These are phyloP conservation scores for Amphiprion clarkii DNA, from an alignment of 2,797 vertebrate genomes.

Conservation along the genomic window DNA sequence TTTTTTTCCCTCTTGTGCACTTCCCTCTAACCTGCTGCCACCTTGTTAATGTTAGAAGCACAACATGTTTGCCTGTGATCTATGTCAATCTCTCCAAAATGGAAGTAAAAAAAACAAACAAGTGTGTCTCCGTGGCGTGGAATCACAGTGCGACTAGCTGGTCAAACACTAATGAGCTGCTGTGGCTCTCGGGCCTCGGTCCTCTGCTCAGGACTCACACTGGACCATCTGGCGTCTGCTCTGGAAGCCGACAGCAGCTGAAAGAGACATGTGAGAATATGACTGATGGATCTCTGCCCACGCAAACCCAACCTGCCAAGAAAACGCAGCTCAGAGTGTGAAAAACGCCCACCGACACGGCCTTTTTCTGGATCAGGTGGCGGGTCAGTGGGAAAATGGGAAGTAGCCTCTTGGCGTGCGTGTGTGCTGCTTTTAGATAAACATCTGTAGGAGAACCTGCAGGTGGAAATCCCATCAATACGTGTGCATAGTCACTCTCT, in stretches of 20 bases:
- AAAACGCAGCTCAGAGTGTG: conserved; percentile 67
- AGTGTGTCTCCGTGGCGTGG: no score
- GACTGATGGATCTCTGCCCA: conserved; percentile 68
- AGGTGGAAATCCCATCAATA: conserved; percentile 71
- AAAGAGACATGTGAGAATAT: conserved; percentile 63
- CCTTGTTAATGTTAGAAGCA: neutral
- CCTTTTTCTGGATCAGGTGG: conserved; percentile 74
- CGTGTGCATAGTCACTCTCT: conserved; percentile 6
- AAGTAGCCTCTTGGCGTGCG: conserved; percentile 61
- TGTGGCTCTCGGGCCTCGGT: conserved; percentile 35
- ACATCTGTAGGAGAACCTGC: conserved; percentile 68
- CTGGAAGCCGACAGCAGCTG: conserved; percentile 56
- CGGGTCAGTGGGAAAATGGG: conserved; percentile 73
- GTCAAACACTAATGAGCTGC: conserved; percentile 62
- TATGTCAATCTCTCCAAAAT: no score
- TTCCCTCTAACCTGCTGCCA: no score
- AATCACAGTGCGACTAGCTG: conserved; percentile 43
- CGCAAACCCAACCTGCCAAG: conserved; percentile 48
- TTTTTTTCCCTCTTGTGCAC: no score
- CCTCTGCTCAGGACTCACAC: conserved; percentile 31
- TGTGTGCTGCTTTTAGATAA: conserved; percentile 65
- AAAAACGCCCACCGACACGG: conserved; percentile 56
- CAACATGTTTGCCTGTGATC: no score
- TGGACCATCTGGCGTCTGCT: conserved; percentile 62
- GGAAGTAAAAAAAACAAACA: no score